Percentiles rank a stretch among this genome's conserved stretches.
Evolutionary conservation across 2,113 vertebrate genomes (phyloP).

Genomic region (Sturnira hondurensis): DNA sequence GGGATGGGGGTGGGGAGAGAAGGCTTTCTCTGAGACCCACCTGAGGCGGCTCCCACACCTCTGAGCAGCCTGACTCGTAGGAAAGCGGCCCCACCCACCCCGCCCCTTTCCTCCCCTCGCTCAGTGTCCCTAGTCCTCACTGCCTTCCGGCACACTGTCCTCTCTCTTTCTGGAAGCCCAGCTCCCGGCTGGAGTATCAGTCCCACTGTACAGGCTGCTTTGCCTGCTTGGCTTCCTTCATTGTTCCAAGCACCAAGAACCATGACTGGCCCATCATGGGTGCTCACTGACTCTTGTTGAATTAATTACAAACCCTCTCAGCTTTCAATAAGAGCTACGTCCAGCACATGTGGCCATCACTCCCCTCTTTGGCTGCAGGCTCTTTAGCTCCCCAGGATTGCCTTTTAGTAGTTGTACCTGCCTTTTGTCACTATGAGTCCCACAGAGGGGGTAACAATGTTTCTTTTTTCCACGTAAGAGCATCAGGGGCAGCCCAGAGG

Average conservation of each 20-base stretch:
- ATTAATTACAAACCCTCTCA: fast-evolving
- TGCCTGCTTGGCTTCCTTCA: no score
- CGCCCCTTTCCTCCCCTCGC: no score
- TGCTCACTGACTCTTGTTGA: not conserved
- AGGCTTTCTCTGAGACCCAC: no score
- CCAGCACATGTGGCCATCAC: fast-evolving
- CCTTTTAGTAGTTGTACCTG: not conserved
- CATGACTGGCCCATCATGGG: not conserved
- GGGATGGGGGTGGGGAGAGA: not conserved
- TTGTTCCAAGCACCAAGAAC: not conserved
- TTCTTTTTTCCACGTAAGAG: not conserved
- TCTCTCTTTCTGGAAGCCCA: fast-evolving
- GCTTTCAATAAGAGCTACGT: not conserved
- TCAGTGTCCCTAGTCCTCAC: fast-evolving
- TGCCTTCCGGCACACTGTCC: no score
- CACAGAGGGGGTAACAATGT: fast-evolving
- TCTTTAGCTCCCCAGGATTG: not conserved
- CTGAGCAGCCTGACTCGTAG: not conserved
- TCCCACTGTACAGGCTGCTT: no score
- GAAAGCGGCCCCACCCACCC: no score
- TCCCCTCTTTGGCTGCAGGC: fast-evolving
- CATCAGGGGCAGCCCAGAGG: not conserved
- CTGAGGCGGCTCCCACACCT: fast-evolving
- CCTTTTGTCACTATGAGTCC: not conserved
- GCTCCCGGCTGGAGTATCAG: fast-evolving